Evolutionary conservation across 2,113 vertebrate genomes (phyloP).

Genomic region (Peromyscus leucopus): DNA sequence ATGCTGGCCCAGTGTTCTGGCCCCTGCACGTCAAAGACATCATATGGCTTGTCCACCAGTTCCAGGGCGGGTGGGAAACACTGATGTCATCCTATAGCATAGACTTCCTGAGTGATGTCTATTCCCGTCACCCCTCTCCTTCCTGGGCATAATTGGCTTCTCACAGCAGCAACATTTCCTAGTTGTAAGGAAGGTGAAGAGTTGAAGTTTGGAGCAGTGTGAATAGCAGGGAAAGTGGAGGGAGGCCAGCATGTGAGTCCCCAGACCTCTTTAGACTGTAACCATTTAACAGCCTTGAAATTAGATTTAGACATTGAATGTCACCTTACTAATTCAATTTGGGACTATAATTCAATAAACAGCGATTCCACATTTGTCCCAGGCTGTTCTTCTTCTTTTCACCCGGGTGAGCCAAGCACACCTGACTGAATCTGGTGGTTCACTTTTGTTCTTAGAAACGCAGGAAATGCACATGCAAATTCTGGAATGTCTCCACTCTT

Average conservation of each 20-base stretch:
- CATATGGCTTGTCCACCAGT: background rate
- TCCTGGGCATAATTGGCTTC: no score
- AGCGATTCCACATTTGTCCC: background rate
- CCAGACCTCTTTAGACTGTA: background rate
- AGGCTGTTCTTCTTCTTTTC: background rate
- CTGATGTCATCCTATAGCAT: accelerated
- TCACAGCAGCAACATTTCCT: background rate
- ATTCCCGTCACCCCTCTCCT: background rate
- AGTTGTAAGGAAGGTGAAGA: background rate
- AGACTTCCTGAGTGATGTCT: background rate
- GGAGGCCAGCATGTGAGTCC: background rate
- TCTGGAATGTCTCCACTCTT: background rate
- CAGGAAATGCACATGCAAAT: accelerated
- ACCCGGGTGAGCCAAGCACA: background rate
- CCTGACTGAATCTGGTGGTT: background rate
- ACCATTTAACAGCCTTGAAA: background rate
- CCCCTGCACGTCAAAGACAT: background rate
- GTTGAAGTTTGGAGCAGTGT: no score
- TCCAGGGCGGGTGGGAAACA: background rate
- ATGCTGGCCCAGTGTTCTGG: no score
- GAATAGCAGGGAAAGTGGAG: background rate
- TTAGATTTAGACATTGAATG: background rate
- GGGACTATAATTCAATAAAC: background rate
- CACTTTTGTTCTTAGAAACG: accelerated
- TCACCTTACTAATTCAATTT: background rate